Evolutionary conservation across 2,797 vertebrate species (phyloP), one percentile per base, ranked within the genome.

Genomic region (Notolepis coatsorum): DNA sequence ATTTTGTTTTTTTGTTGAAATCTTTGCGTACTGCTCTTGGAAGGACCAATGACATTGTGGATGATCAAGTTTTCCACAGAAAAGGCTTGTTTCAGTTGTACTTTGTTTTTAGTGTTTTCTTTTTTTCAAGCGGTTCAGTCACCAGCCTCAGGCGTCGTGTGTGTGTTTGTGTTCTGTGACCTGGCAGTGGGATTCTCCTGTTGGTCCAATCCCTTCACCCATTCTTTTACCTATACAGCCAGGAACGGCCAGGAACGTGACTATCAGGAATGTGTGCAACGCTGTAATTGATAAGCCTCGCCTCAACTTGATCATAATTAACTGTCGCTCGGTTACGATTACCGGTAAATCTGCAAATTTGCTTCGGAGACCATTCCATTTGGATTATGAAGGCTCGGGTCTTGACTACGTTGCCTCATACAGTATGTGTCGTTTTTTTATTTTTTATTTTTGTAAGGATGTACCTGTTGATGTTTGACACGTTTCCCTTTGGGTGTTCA

Each of bases 361-460:
- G 24, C 71, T 61, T 41, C 61, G 65, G 57, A 75, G 73, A 53
- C 41, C 45, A 55, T 73, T 75, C 49, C 31, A 24, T 45, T 7
- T 35, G 27, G 50, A 75, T 37, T 49, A 69, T 13, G 43, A 70
- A 74, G 60, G 60, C 65, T 54, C n/a, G n/a, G n/a, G n/a, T n/a
- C n/a, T n/a, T n/a, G n/a, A n/a, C n/a, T n/a, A n/a, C n/a, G n/a
- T n/a, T n/a, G n/a, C n/a, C n/a, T n/a, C n/a, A n/a, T 62, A 53
- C 61, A 79, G 65, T 60, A 54, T 66, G 51, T 77, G 63, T 4
- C 71, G 55, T 75, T 70, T 78, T 64, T 76, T 76, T 76, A 70
- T 66, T 73, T 74, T 56, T 48, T 64, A 20, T 38, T 43, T 27
- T 66, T 67, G 42, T 53, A 48, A 7, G 43, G 64, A 68, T 51